phyloP scores from a whole-genome alignment of 2,888 invertebrate species.

The Tachina lurida region DNA sequence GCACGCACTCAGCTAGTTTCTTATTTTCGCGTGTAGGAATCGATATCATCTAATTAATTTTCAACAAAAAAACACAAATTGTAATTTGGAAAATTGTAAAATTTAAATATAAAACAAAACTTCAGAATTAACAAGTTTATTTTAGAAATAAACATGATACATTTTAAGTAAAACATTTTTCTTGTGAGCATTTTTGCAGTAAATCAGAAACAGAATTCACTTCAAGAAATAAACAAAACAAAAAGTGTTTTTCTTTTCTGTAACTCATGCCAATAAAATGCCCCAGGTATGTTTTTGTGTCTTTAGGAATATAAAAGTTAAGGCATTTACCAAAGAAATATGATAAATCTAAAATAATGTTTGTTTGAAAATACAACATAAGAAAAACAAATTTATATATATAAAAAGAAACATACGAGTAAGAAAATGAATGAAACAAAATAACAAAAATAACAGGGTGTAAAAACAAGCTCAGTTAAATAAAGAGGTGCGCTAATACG shows the following conservation, averaged over 20 bases:
- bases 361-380: not conserved
- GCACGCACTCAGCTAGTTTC: no score
- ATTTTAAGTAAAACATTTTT: slow-evolving; percentile 27
- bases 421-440: not conserved
- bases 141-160: no score
- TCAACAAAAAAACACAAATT: no score
- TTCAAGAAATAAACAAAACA: slow-evolving; percentile 32
- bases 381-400: not conserved
- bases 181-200: slow-evolving; percentile 47
- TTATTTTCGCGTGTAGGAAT: no score
- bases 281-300: not conserved
- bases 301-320: not conserved
- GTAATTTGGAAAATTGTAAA: no score
- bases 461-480: no score
- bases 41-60: no score
- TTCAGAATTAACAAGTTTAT: no score
- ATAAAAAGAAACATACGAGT: slow-evolving; percentile 8
- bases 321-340: not conserved
- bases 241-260: slow-evolving; percentile 41
- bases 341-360: not conserved
- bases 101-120: no score
- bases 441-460: slow-evolving; percentile 1
- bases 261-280: slow-evolving; percentile 13
- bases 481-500: no score
- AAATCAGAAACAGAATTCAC: slow-evolving; percentile 60